Conservation (phyloP, 1,140 invertebrate species). For the Branchinecta lindahli region DNA sequence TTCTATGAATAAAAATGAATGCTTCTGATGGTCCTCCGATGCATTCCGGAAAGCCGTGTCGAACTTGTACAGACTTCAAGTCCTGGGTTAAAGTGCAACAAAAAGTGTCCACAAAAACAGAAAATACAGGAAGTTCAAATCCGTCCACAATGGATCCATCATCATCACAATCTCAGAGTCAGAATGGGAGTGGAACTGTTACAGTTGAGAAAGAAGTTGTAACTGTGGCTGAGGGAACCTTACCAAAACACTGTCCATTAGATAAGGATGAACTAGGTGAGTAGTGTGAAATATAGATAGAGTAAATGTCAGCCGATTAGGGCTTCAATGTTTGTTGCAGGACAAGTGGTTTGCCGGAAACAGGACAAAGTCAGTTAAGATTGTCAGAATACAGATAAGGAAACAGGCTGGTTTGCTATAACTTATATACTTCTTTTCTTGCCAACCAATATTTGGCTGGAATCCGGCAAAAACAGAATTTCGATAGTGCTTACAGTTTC, state of each 20-base stretch:
- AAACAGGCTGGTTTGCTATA: neutral
- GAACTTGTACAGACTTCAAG: constrained; percentile 21
- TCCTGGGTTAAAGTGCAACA: constrained; percentile 15
- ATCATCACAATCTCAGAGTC: neutral
- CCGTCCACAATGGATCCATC: neutral
- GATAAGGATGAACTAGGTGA: constrained; percentile 19
- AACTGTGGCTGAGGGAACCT: neutral
- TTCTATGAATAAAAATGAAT: no score
- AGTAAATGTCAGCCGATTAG: no score
- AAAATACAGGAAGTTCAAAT: neutral
- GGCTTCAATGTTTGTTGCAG: no score
- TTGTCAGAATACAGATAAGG: no score
- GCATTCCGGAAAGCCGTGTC: constrained; percentile 15
- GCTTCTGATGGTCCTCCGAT: no score
- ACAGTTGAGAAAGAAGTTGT: neutral
- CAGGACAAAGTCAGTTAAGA: no score
- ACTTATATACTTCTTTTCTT: neutral
- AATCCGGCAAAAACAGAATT: no score
- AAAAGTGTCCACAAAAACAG: neutral
- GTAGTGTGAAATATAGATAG: neutral
- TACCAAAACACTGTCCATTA: constrained; percentile 13
- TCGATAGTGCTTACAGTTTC: no score
- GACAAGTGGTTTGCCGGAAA: no score
- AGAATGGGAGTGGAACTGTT: neutral
- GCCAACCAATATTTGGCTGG: constrained; percentile 25